Evolutionary conservation across 2,797 vertebrate species (phyloP).

Genomic region (Phataginus tetradactyla): DNA sequence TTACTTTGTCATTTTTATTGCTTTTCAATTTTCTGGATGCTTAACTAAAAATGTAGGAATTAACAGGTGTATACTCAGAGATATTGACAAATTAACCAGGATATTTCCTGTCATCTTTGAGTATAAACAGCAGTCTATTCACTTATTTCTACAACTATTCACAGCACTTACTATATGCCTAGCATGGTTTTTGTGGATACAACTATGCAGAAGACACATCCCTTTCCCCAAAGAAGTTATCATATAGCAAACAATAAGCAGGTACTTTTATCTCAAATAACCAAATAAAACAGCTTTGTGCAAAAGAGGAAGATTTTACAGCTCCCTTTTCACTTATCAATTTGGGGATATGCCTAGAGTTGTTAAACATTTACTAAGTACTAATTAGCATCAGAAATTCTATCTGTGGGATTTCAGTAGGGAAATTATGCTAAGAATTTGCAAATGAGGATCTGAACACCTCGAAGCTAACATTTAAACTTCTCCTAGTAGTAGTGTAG

Average conservation of each 20-base stretch:
- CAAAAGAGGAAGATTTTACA: background rate
- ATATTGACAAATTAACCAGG: background rate
- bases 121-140: background rate
- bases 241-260: background rate
- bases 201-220: background rate
- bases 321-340: background rate
- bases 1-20: constrained; percentile 4
- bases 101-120: background rate
- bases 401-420: background rate
- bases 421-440: constrained; percentile 9
- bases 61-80: background rate
- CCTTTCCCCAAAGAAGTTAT: background rate
- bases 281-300: background rate
- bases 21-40: background rate
- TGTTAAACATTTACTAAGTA: background rate
- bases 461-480: background rate
- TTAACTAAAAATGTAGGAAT: background rate
- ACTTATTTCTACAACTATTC: constrained; percentile 27
- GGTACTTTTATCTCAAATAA: background rate
- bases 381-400: background rate
- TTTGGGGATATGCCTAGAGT: background rate
- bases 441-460: background rate
- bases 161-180: background rate
- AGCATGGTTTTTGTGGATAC: background rate
- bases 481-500: background rate